Conservation (phyloP, 1,140 invertebrate genomes). For the Odontomachus brunneus region DNA sequence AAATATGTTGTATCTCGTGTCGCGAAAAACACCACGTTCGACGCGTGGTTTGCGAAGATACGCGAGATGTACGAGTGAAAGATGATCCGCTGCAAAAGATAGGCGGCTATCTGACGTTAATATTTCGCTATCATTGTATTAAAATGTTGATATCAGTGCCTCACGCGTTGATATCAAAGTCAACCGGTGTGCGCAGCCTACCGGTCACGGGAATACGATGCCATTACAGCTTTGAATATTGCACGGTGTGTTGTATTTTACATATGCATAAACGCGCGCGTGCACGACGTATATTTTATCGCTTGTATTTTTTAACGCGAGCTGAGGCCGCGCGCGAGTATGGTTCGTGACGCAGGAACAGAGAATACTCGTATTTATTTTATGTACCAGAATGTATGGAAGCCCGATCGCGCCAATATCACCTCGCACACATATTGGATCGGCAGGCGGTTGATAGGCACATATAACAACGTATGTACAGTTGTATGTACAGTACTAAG, state of each 20-base stretch:
- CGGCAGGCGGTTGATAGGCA: too few species aligned
- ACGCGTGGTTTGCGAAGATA: background rate
- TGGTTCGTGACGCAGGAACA: background rate
- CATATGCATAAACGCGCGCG: background rate
- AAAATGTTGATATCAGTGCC: slow-evolving; percentile 18
- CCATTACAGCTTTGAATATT: slow-evolving; percentile 31
- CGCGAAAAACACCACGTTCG: background rate
- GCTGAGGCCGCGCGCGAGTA: background rate
- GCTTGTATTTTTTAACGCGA: slow-evolving; percentile 39
- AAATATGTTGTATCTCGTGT: background rate
- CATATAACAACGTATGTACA: too few species aligned
- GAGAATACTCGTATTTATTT: slow-evolving; percentile 47
- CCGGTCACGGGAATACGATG: background rate
- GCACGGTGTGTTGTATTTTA: slow-evolving; percentile 24
- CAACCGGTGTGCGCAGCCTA: background rate
- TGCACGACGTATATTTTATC: background rate
- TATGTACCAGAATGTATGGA: background rate
- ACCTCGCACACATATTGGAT: too few species aligned
- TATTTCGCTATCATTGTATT: slow-evolving; percentile 1
- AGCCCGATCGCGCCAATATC: background rate
- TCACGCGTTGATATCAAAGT: background rate
- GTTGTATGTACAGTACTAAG: too few species aligned
- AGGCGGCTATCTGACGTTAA: background rate
- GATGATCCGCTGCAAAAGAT: background rate
- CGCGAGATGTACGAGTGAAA: background rate